Base-by-base conservation (phyloP, 2,113 vertebrate species). In the Anguilla japonica region DNA sequence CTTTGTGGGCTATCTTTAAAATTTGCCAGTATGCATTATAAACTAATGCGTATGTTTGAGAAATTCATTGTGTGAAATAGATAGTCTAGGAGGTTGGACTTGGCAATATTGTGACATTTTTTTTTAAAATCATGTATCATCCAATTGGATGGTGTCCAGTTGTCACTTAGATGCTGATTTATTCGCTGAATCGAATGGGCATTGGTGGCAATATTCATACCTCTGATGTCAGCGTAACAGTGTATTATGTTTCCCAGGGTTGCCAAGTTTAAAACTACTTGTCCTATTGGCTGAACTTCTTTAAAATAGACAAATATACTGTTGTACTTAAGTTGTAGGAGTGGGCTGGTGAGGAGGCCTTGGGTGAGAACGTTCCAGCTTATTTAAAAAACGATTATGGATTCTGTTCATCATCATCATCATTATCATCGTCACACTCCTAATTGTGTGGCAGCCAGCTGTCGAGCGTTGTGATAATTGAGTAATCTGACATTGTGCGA, bases 381-480 rank as follows among this genome's bases (percentile, higher is more conserved):
- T 87, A 83, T 87, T 87, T 87, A 83, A 83, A 94, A 95, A 94
- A 94, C 92, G 92, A 93, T 95, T 94, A 93, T 63, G 89, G 89
- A 88, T 91, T 93, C 88, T 90, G 92, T 93, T 94, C 92, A 93
- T 95, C 93, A 95, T 95, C 93, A 95, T 94, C 92, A 95, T 94
- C 94, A 95, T 96, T 94, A 95, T 93, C 89, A 93, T 94, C 93
- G 91, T 94, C 93, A 88, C 93, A 91, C 90, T 92, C 92, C 91
- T 95, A 95, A 96, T 95, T 93, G 93, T 95, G 92, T 92, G 50
- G 88, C 93, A 94, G 95, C 95, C 95, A 96, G 95, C 95, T 95
- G 94, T 95, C 93, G 94, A 50, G 84, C 92, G 91, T 91, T 91
- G 90, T 87, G 92, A 91, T 93, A 95, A 95, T 95, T 94, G 93